phyloP scores from a whole-genome alignment of 2,888 invertebrate genomes.

The Syritta pipiens region DNA sequence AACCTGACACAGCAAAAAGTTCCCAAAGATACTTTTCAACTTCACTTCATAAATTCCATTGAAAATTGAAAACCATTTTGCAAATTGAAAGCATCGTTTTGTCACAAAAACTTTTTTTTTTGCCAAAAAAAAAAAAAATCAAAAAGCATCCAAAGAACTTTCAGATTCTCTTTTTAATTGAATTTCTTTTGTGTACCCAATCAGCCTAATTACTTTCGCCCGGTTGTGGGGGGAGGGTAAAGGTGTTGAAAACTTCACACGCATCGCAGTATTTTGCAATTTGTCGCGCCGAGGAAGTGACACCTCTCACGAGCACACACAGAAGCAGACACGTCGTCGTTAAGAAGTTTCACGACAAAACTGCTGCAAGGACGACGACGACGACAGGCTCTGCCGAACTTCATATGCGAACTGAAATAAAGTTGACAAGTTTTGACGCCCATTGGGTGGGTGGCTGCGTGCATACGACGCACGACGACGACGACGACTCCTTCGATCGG shows the following conservation, averaged over 20 bases:
- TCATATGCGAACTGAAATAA: constrained; percentile 18
- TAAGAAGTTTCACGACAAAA: constrained; percentile 27
- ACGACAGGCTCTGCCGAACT: constrained; percentile 19
- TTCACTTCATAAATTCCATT: constrained; percentile 24
- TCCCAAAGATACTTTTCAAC: constrained; percentile 4
- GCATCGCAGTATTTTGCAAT: constrained; percentile 30
- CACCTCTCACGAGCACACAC: too few relatives aligned
- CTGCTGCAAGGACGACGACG: background rate
- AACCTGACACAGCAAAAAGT: constrained; percentile 15
- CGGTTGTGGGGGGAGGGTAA: constrained; percentile 40
- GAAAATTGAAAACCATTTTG: constrained; percentile 46
- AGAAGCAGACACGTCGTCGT: too few relatives aligned
- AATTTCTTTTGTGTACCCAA: constrained; percentile 55
- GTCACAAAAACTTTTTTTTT: constrained; percentile 23
- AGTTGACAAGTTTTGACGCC: background rate
- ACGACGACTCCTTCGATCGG: background rate
- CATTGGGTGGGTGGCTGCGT: background rate
- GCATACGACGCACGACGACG: background rate
- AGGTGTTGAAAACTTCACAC: constrained; percentile 40
- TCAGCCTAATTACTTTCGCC: constrained; percentile 63
- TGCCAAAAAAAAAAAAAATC: background rate
- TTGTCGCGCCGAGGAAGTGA: too few relatives aligned
- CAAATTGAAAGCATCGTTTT: constrained; percentile 50
- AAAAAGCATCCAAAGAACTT: background rate
- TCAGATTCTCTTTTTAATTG: constrained; percentile 45